Evolutionary conservation across 1,140 invertebrate genomes (phyloP), one percentile per base, ranked within the genome.

Genomic region (Drosophila azteca): DNA sequence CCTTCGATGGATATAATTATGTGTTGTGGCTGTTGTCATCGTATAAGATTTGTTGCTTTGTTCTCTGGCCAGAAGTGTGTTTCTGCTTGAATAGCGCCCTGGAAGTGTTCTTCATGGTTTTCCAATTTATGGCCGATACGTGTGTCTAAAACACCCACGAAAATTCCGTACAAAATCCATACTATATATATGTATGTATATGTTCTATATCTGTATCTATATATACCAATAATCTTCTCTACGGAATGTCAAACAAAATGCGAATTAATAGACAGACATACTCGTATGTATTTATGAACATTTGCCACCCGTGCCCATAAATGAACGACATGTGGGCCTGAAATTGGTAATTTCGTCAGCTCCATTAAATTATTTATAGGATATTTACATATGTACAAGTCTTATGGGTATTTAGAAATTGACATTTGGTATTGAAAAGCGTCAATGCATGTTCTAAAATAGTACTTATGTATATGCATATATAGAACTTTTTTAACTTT

Each of bases 201-300:
- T 48, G 48, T 20, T 24, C 45, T 6, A 46, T 20, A 20, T 20
- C 17, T 20, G 17, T 20, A 1, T 20, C 17, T 20, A 20, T 20
- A 41, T 58, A 48, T 54, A 55, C 48, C 72, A 58, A 35, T 68
- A 66, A 64, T 49, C 51, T 55, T 57, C 29, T 65, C 43, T 62
- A 77, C 85, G 81, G 81, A 85, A 85, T 84, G 72, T 80, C 72
- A 77, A 84, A 79, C 57, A 73, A 77, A 74, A 85, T 67, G 43
- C 49, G 54, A 77, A 70, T 73, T 74, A 66, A 77, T 79, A 58
- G 58, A 69, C 49, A 66, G 48, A 71, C 17, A 26, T 52, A 20
- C 17, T 20, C 17, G 17, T 20, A 41, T 5, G 3, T 35, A 39
- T 39, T 39, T 5, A 13, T 39, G 29, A 29, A 71, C 57, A 74